Base-by-base conservation (phyloP, 1,140 invertebrate species). In the Aphis gossypii region DNA sequence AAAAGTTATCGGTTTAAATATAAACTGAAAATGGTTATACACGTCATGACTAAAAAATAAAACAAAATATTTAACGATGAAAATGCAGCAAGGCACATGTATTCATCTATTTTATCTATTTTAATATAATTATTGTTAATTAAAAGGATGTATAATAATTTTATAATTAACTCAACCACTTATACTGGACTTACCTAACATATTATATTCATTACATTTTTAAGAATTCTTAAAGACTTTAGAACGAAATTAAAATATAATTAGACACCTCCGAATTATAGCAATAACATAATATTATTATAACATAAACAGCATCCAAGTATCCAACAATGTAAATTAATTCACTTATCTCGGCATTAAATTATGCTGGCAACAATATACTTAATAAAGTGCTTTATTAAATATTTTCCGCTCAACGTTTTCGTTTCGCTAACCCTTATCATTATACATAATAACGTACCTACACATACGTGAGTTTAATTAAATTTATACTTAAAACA, bases 321-420 rank as follows among this genome's bases (percentile, higher is more conserved):
- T 14, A 76, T n/a, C 56, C 23, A 60, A 9, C 30, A n/a, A 76
- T n/a, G 60, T 18, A n/a, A n/a, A 76, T 20, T n/a, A 76, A 76
- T 76, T 76, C 14, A 76, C 60, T 76, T 76, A 76, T 76, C 60
- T 76, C 60, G 14, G n/a, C 60, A n/a, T 18, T n/a, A 76, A 35
- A 76, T n/a, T 60, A 60, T 30, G 5, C 60, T 35, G 14, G 60
- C n/a, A 76, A 76, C 60, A 76, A 76, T 76, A 76, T 76, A n/a
- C 60, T 76, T 76, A 41, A 86, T 46, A 86, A 41, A 86, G 38
- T 9, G 83, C 41, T 86, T 86, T 44, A 86, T 84, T 84, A 44
- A 41, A 84, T 84, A 38, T 86, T 86, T 86, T 41, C 83, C 41
- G 30, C 83, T 23, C 2, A 41, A 86, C 83, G 9, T 41, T 86